A percentile compares a stretch with the other conserved stretches of the same genome.
phyloP scores from a whole-genome alignment of 2,888 invertebrate genomes.

The Erynnis tages region DNA sequence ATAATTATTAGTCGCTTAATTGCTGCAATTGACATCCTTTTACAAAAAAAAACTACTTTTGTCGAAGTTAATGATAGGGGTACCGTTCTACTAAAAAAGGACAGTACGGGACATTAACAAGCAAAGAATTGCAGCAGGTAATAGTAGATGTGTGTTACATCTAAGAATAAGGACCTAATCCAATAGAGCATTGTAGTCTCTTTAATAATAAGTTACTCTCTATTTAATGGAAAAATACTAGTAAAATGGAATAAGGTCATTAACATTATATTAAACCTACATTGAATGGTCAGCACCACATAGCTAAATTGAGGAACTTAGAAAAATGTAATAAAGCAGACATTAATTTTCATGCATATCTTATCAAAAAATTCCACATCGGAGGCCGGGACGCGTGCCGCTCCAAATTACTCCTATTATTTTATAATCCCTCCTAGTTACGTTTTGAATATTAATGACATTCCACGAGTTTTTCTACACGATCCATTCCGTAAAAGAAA shows the following conservation, averaged over 20 bases:
- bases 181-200: too few relatives aligned
- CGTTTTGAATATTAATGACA: conserved; percentile 80
- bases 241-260: too few relatives aligned
- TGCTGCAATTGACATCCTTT: conserved; percentile 69
- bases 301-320: conserved; percentile 41
- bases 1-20: conserved; percentile 67
- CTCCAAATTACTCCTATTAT: conserved; percentile 80
- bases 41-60: conserved; percentile 54
- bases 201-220: too few relatives aligned
- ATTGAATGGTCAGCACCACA: conserved; percentile 14
- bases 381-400: conserved; percentile 57
- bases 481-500: conserved; percentile 63
- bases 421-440: conserved; percentile 80
- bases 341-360: conserved; percentile 76
- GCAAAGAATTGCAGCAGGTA: neutral
- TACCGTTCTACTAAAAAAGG: conserved; percentile 32
- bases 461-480: conserved; percentile 68
- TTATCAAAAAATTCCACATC: conserved; percentile 67
- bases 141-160: too few relatives aligned
- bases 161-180: too few relatives aligned
- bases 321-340: conserved; percentile 76
- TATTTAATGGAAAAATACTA: too few relatives aligned
- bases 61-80: conserved; percentile 68
- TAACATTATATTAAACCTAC: neutral
- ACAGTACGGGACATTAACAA: too few relatives aligned